A percentile compares a stretch with the other conserved stretches of the same genome.
phyloP scores from a whole-genome alignment of 2,113 vertebrate genomes.

The Meleagris gallopavo region DNA sequence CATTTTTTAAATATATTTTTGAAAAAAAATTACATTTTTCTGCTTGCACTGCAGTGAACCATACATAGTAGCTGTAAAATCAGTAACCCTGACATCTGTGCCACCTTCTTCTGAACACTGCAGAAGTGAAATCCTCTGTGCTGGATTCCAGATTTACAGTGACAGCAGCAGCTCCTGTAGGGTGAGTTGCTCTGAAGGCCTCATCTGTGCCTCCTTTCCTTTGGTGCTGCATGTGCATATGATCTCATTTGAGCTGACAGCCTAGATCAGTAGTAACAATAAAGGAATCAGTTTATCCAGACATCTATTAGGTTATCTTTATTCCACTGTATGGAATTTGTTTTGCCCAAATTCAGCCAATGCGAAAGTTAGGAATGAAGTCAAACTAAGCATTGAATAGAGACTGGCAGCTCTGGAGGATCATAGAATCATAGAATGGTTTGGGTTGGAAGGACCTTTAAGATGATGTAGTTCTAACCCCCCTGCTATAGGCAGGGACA shows the following conservation, averaged over 20 bases:
- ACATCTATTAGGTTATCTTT: neutral
- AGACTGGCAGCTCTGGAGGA: neutral
- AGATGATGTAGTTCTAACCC: no score
- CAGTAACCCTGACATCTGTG: constrained; percentile 52
- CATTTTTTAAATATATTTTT: neutral
- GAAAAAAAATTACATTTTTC: neutral
- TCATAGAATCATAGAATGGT: no score
- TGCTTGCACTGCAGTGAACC: constrained; percentile 68
- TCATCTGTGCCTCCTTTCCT: neutral
- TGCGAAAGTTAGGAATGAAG: neutral
- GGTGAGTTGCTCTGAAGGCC: constrained; percentile 51
- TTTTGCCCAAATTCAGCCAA: neutral
- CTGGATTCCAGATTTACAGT: constrained; percentile 78
- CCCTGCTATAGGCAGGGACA: no score
- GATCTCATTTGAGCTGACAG: neutral
- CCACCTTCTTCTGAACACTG: constrained; percentile 62
- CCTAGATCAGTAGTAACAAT: neutral
- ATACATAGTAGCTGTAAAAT: constrained; percentile 75
- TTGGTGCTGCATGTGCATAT: neutral
- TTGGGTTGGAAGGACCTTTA: no score
- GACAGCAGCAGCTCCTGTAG: constrained; percentile 57
- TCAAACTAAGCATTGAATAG: neutral
- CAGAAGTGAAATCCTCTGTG: constrained; percentile 76
- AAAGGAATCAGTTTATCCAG: neutral
- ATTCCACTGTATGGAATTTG: neutral